Evolutionary conservation across 2,113 vertebrate genomes (phyloP).

Genomic region (Cranoglanis bouderius): DNA sequence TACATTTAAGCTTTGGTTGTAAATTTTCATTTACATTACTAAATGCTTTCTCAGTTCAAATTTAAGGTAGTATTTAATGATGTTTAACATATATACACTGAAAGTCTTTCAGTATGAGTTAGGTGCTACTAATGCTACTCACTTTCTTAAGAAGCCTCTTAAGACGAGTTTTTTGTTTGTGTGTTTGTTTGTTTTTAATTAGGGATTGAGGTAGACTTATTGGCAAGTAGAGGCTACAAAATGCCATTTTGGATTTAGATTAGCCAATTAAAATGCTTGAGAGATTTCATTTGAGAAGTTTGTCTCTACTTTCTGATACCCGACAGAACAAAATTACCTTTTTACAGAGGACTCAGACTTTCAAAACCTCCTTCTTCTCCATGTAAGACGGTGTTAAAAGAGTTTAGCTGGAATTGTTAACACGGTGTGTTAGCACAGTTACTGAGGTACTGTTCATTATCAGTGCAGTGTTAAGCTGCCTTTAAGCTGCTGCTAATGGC

Average conservation of each 20-base stretch:
- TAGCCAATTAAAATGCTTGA: background rate
- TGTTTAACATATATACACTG: background rate
- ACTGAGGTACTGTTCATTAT: background rate
- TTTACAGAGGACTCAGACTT: background rate
- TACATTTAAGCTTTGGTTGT: background rate
- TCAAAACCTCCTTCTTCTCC: background rate
- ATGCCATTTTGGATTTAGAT: background rate
- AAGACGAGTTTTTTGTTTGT: too few species aligned
- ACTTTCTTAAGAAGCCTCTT: too few species aligned
- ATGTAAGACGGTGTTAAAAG: background rate
- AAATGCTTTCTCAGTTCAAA: background rate
- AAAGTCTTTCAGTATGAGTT: background rate
- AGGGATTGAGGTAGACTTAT: background rate
- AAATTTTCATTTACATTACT: background rate
- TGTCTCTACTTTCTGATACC: background rate
- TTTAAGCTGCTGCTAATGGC: background rate
- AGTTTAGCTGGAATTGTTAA: background rate
- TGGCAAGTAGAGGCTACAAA: background rate
- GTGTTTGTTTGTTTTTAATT: background rate
- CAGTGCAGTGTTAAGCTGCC: background rate
- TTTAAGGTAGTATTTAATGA: background rate
- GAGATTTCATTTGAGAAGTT: background rate
- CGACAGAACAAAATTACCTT: background rate
- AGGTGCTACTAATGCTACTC: background rate
- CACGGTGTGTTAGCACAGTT: background rate